phyloP scores from a whole-genome alignment of 1,140 invertebrate species.

The Batillaria attramentaria region DNA sequence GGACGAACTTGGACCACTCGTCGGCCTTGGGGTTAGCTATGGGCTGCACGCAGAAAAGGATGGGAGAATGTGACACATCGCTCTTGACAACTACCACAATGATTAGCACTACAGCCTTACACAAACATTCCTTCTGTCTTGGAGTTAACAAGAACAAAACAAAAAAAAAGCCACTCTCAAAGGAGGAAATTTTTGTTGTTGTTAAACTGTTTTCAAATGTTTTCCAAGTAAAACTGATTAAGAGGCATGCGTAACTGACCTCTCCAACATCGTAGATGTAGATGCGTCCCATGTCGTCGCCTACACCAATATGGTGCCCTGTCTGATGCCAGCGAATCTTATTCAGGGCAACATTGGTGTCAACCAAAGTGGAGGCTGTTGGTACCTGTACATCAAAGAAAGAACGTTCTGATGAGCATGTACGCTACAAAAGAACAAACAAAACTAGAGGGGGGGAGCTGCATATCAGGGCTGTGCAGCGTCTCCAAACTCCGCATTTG shows the following conservation, averaged over 20 bases:
- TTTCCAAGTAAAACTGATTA: not conserved
- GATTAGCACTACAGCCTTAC: no score
- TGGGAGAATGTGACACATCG: no score
- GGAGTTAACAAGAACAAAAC: conserved; percentile 65
- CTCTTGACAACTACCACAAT: no score
- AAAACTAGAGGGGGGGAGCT: no score
- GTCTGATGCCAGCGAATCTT: conserved; percentile 94
- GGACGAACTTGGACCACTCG: conserved; percentile 95
- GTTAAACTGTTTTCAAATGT: not conserved
- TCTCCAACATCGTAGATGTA: not conserved
- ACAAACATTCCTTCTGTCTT: no score
- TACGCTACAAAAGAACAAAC: no score
- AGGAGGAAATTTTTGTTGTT: not conserved
- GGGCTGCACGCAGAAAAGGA: no score
- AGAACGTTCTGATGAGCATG: no score
- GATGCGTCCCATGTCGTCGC: not conserved
- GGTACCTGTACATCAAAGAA: conserved; percentile 77
- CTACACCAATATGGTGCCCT: conserved; percentile 76
- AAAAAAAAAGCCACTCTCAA: not conserved
- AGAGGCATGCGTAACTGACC: not conserved
- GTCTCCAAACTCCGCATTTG: no score
- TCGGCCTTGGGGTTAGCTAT: conserved; percentile 91
- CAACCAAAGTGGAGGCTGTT: conserved; percentile 86
- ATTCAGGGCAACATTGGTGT: conserved; percentile 89
- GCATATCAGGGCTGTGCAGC: no score